phyloP scores from a whole-genome alignment of 2,113 vertebrate genomes.

The Phyllostomus discolor region DNA sequence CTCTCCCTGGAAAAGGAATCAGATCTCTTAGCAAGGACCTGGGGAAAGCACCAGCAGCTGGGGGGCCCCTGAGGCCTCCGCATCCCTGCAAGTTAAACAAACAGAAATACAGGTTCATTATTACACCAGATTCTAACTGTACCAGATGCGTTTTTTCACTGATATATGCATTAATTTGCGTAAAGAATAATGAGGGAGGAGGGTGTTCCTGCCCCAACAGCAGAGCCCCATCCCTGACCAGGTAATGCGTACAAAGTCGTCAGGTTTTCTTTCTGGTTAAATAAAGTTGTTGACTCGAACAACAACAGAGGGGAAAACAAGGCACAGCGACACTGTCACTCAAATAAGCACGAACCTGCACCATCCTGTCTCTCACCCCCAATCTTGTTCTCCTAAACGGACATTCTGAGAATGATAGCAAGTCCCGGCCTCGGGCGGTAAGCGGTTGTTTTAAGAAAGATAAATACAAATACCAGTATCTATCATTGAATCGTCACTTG shows the following conservation, averaged over 20 bases:
- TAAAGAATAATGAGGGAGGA: neutral
- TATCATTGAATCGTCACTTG: neutral
- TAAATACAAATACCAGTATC: neutral
- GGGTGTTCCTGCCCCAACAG: neutral
- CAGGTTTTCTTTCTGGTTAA: neutral
- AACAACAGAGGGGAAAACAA: neutral
- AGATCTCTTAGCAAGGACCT: neutral
- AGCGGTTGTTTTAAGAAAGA: neutral
- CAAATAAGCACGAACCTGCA: neutral
- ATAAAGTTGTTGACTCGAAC: neutral
- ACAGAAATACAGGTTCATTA: neutral
- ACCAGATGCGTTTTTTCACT: neutral
- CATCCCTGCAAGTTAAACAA: neutral
- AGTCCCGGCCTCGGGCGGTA: no score
- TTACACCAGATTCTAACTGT: neutral
- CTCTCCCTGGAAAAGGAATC: neutral
- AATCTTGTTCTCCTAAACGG: neutral
- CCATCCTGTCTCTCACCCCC: neutral
- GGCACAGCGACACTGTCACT: neutral
- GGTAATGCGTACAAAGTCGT: neutral
- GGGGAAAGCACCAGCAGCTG: neutral
- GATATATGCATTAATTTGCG: neutral
- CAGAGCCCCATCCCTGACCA: neutral
- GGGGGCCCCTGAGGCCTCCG: rapidly evolving
- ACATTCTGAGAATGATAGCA: neutral